phyloP scores from a whole-genome alignment of 2,888 invertebrate genomes.

The Epirrhoe tristata region DNA sequence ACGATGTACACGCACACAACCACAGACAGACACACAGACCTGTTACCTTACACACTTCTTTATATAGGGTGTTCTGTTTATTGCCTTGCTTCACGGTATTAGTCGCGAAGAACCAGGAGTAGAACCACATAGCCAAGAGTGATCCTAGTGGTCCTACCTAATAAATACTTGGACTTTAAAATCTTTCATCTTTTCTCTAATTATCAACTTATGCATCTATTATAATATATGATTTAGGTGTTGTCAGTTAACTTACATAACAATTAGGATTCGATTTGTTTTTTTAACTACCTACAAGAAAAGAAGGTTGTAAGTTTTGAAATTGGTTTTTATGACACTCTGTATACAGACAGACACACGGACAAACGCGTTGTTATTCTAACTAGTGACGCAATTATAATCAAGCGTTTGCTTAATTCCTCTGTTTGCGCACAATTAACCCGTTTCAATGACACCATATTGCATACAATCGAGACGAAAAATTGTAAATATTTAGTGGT shows the following conservation, averaged over 20 bases:
- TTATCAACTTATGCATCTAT: no score
- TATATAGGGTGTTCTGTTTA: not conserved
- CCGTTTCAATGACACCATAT: conserved; percentile 69
- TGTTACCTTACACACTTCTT: conserved; percentile 1
- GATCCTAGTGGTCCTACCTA: no score
- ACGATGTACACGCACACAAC: conserved; percentile 26
- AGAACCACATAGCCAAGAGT: no score
- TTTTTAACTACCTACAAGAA: no score
- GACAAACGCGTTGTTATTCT: conserved; percentile 48
- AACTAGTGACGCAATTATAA: conserved; percentile 63
- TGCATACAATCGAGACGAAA: conserved; percentile 45
- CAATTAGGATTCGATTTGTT: no score
- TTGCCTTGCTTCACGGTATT: no score
- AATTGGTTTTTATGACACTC: conserved; percentile 20
- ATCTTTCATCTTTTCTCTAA: no score
- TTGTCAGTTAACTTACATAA: no score
- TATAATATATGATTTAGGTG: no score
- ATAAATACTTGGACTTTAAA: no score
- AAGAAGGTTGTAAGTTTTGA: no score
- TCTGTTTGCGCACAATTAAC: conserved; percentile 68
- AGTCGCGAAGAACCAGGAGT: no score
- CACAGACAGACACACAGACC: conserved; percentile 16
- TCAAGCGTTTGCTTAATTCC: conserved; percentile 53
- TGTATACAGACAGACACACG: conserved; percentile 23
- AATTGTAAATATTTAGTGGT: conserved; percentile 11